Base-by-base conservation (phyloP, 1,140 invertebrate species). In the Drosophila pseudoananassae region DNA sequence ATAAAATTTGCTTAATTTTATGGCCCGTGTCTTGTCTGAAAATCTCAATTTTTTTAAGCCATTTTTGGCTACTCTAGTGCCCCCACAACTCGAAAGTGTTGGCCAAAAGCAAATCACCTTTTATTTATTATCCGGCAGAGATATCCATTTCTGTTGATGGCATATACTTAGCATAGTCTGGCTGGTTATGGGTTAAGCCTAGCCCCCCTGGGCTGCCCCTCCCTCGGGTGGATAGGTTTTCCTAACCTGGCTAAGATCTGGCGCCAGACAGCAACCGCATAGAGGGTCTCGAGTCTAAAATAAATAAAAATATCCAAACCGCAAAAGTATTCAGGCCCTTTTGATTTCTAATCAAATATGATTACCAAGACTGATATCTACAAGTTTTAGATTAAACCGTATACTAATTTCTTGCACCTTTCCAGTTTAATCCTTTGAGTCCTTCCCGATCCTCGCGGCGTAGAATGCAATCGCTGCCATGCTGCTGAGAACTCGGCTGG, bases 1-100 rank as follows among this genome's bases (percentile, higher is more conserved):
- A 76, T 31, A 82, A 77, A 64, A 88, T 83, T 87, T 88, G 76
- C 66, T 83, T 72, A 68, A 79, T 78, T 87, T 87, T 83, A 87
- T 83, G 66, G 66, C 71, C 59, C 53, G 66, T 73, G 56, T 78
- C 45, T 77, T 66, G 57, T 74, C 25, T 33, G 31, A 40, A 46
- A 14, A 46, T 51, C 25, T 25, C 29, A 20, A 38, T 47, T 53
- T 27, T 20, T 45, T 36, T 38, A n/a, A 17, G 40, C 4, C 38
- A 43, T 46, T 47, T 31, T 40, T 9, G 25, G n/a, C 36, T 66
- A 74, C 55, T 58, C 73, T 54, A 57, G 76, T 72, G 64, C 46
- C 47, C 79, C 12, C 5, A 12, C 38, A 43, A 4, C n/a, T 17
- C 14, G 5, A 60, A 36, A 36, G 33, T 36, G 33, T 36, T 36